These are phyloP conservation scores for Meliscaeva auricollis DNA, from an alignment of 2,888 invertebrate species.

Conservation along the genomic window DNA sequence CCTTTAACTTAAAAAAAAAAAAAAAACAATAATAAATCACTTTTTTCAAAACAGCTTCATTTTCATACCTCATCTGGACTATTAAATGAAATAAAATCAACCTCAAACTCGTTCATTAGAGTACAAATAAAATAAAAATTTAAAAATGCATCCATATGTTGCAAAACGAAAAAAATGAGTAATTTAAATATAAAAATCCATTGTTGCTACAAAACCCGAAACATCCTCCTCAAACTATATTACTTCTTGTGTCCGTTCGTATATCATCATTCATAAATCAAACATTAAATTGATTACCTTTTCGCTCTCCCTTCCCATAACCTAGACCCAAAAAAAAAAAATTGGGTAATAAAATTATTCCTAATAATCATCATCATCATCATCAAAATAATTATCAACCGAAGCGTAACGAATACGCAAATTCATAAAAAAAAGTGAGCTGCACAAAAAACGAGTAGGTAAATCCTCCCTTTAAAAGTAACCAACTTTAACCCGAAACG, in stretches of 20 bases:
- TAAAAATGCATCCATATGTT: slow-evolving; percentile 64
- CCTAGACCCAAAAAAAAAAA: slow-evolving; percentile 33
- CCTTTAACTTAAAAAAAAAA: background rate
- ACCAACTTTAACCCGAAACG: slow-evolving; percentile 28
- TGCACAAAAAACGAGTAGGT: background rate
- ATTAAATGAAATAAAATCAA: slow-evolving; percentile 7
- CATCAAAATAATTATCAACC: slow-evolving; percentile 70
- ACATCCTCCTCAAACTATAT: slow-evolving; percentile 23
- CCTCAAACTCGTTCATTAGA: slow-evolving; percentile 48
- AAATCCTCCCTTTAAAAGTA: background rate
- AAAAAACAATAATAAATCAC: background rate
- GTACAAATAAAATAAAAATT: slow-evolving; percentile 41
- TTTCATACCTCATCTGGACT: background rate
- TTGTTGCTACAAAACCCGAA: slow-evolving; percentile 51
- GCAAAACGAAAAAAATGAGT: slow-evolving; percentile 49
- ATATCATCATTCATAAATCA: slow-evolving; percentile 84
- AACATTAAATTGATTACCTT: slow-evolving; percentile 80
- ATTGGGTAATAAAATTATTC: slow-evolving; percentile 70
- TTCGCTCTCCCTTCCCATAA: slow-evolving; percentile 42
- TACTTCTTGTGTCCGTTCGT: slow-evolving; percentile 80
- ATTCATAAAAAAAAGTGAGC: slow-evolving; percentile 70
- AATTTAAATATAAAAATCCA: slow-evolving; percentile 16
- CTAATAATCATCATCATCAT: slow-evolving; percentile 71
- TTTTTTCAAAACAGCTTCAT: background rate
- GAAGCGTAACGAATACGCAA: slow-evolving; percentile 77